Evolutionary conservation across 2,113 vertebrate genomes (phyloP).

Genomic region (Chamaea fasciata): DNA sequence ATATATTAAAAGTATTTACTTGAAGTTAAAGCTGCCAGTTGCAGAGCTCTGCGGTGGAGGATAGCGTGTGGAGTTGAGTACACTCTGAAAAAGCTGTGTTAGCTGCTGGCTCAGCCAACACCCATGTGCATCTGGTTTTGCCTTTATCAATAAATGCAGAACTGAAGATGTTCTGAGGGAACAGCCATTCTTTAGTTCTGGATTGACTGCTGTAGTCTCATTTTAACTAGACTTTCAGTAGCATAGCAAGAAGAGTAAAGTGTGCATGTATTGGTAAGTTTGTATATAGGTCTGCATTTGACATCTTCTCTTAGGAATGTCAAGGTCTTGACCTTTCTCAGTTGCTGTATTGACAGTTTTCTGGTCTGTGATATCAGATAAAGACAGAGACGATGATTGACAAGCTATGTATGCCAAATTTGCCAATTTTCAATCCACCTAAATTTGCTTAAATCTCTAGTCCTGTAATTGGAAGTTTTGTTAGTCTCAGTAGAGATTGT

Average conservation of each 20-base stretch:
- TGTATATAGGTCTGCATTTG: background rate
- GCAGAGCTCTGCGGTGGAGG: background rate
- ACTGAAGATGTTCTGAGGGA: background rate
- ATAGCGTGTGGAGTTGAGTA: background rate
- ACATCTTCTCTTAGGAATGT: background rate
- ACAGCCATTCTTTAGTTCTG: background rate
- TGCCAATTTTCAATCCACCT: background rate
- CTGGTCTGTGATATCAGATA: background rate
- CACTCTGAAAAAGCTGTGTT: background rate
- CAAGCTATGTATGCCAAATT: background rate
- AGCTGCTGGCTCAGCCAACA: background rate
- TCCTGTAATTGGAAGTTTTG: background rate
- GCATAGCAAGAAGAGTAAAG: background rate
- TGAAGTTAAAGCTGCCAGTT: background rate
- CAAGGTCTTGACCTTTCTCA: background rate
- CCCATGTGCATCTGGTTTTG: background rate
- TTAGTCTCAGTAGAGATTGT: background rate
- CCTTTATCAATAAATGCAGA: background rate
- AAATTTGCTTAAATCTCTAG: background rate
- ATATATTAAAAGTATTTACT: background rate
- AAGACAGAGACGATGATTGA: background rate
- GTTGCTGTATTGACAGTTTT: background rate
- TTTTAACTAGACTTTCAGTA: background rate
- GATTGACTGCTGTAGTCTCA: background rate
- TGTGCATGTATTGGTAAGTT: accelerated